A percentile compares a stretch with the other conserved stretches of the same genome.
These are phyloP conservation scores for Alectoris magna DNA, from an alignment of 2,797 vertebrate genomes.

Conservation along the genomic window DNA sequence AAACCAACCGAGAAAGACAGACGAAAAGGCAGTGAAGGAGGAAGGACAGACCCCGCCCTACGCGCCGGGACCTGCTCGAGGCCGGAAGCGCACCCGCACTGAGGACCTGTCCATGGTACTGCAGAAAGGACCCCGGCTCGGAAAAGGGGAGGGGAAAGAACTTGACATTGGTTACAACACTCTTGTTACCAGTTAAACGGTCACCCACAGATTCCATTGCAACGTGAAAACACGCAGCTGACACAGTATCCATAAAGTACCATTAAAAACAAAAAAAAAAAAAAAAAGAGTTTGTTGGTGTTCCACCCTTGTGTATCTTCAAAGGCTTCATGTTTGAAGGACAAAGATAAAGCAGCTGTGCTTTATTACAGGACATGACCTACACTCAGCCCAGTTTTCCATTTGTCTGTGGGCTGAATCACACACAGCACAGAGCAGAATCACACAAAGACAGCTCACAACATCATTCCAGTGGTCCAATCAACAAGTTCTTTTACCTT, in stretches of 20 bases:
- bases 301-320: no score
- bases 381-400: not conserved
- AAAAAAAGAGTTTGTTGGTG: not conserved
- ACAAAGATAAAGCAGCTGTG: not conserved
- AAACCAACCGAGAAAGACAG: not conserved
- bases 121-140: accelerated
- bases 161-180: no score
- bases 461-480: not conserved
- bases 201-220: not conserved
- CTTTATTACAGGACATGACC: not conserved
- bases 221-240: not conserved
- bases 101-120: not conserved
- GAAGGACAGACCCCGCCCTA: no score
- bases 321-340: not conserved
- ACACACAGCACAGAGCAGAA: not conserved
- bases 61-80: accelerated
- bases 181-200: accelerated
- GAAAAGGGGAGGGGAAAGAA: accelerated
- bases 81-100: accelerated
- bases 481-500: accelerated
- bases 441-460: not conserved
- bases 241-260: accelerated
- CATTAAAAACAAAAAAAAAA: not conserved
- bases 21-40: accelerated
- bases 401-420: not conserved